A percentile compares a stretch with the other conserved stretches of the same genome.
Conservation (phyloP, 1,140 invertebrate species). For the Papilio aristodemus region DNA sequence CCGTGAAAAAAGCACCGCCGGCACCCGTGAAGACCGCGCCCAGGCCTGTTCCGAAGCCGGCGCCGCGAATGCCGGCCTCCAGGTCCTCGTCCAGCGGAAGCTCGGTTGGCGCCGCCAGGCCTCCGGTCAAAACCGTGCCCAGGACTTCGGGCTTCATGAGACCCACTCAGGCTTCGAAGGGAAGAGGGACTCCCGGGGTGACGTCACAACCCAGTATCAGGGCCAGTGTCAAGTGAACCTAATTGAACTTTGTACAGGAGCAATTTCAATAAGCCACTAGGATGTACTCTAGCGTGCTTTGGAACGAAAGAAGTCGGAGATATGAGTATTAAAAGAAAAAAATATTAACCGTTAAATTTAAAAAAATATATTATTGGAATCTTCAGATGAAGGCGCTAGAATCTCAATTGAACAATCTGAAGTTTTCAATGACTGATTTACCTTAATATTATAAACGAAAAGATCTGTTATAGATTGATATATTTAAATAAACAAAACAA, state of each 20-base stretch:
- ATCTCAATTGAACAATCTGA: constrained; percentile 69
- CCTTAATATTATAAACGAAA: constrained; percentile 52
- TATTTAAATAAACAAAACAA: constrained; percentile 9
- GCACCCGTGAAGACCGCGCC: constrained; percentile 59
- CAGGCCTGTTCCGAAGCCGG: constrained; percentile 66
- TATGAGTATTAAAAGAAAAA: constrained; percentile 36
- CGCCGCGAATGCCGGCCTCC: constrained; percentile 82
- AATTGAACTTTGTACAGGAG: constrained; percentile 27
- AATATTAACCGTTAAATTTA: constrained; percentile 45
- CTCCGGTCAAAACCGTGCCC: constrained; percentile 55
- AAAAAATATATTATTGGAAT: constrained; percentile 66
- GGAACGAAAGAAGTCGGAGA: not conserved
- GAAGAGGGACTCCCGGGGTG: constrained; percentile 47
- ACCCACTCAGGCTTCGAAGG: constrained; percentile 80
- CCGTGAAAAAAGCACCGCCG: constrained; percentile 84
- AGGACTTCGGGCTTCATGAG: constrained; percentile 81
- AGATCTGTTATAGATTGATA: constrained; percentile 58
- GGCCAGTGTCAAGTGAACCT: constrained; percentile 54
- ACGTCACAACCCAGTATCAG: constrained; percentile 51
- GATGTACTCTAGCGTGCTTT: not conserved
- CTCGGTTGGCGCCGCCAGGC: constrained; percentile 81
- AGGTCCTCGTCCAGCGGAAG: constrained; percentile 87
- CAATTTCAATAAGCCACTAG: not conserved
- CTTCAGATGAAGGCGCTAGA: constrained; percentile 71
- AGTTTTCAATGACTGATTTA: constrained; percentile 74